Conservation (phyloP, 2,113 vertebrate species). For the Cyphomyrus discorhynchus region DNA sequence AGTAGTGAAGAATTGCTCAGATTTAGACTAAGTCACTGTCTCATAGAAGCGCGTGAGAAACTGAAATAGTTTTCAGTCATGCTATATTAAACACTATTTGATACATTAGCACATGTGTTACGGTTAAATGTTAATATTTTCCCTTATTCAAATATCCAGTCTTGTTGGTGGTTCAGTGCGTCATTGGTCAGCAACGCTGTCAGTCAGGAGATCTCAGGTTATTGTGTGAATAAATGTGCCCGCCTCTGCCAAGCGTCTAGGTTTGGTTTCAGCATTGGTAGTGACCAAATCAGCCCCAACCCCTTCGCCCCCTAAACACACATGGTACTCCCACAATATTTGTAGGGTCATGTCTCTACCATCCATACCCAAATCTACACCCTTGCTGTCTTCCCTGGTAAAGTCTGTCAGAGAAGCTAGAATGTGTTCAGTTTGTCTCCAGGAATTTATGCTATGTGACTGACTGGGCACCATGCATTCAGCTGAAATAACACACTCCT, state of each 20-base stretch:
- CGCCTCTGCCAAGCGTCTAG: neutral
- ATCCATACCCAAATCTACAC: neutral
- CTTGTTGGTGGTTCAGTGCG: neutral
- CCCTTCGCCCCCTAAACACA: neutral
- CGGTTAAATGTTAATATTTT: neutral
- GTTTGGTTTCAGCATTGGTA: neutral
- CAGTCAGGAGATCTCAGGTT: neutral
- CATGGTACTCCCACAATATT: neutral
- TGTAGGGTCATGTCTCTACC: neutral
- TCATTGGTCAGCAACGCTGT: neutral
- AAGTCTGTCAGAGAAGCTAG: neutral
- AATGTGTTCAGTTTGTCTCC: neutral
- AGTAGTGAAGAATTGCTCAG: neutral
- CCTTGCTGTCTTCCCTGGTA: neutral
- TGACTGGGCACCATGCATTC: neutral
- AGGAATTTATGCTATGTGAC: neutral
- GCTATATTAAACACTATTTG: neutral
- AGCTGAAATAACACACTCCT: neutral
- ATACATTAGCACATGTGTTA: neutral
- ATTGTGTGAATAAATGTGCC: neutral
- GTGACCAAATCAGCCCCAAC: neutral
- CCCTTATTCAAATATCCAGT: neutral
- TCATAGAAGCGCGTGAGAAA: neutral
- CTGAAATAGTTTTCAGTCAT: neutral
- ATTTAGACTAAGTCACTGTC: neutral